Evolutionary conservation across 2,888 invertebrate species (phyloP).

Genomic region (Conus canariensis): DNA sequence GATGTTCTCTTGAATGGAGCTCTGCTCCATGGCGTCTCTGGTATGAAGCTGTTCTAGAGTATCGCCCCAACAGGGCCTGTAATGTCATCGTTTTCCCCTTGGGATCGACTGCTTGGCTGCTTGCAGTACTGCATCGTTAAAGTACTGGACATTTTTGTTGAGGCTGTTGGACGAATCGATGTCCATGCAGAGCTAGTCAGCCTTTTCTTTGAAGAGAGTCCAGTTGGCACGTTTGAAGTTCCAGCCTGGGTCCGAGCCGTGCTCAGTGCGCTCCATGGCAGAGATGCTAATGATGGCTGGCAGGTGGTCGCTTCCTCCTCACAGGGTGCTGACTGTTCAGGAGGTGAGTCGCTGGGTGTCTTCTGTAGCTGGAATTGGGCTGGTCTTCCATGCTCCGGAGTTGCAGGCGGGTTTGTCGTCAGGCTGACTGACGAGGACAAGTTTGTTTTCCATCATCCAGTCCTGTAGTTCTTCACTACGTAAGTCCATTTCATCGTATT

Average conservation of each 20-base stretch:
- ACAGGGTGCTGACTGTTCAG: neutral
- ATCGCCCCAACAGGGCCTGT: too few species aligned
- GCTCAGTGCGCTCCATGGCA: neutral
- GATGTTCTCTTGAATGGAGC: too few species aligned
- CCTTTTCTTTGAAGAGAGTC: neutral
- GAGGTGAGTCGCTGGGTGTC: neutral
- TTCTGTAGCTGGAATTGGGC: neutral
- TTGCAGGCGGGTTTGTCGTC: neutral
- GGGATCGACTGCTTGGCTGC: neutral
- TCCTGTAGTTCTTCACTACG: neutral
- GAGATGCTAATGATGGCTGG: conserved; percentile 10
- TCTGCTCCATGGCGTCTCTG: too few species aligned
- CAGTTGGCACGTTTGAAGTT: neutral
- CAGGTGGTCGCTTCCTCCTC: conserved; percentile 5
- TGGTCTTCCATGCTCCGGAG: neutral
- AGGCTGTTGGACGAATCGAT: neutral
- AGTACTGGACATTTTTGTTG: conserved; percentile 3
- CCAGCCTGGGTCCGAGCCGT: neutral
- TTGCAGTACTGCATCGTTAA: neutral
- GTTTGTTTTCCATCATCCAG: neutral
- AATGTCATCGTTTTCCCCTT: too few species aligned
- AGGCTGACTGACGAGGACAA: neutral
- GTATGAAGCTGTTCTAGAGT: too few species aligned
- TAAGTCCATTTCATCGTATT: neutral
- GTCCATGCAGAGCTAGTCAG: neutral